These are phyloP conservation scores for Theretra japonica DNA, from an alignment of 2,888 invertebrate genomes.

Conservation along the genomic window DNA sequence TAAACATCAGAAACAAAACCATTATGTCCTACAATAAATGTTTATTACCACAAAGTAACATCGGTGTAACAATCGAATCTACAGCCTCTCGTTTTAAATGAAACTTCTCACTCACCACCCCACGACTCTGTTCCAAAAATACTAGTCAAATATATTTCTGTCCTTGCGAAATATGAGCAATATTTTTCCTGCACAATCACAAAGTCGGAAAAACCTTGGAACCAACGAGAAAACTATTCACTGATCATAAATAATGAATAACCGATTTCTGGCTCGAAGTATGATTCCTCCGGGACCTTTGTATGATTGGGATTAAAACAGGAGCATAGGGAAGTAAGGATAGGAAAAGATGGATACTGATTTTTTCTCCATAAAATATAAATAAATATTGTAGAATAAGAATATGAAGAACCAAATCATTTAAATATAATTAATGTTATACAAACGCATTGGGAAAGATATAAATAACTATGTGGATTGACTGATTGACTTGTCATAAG, in stretches of 20 bases:
- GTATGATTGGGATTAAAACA: conserved; percentile 7
- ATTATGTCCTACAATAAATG: too few species aligned
- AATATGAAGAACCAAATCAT: too few species aligned
- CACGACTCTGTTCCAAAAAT: background rate
- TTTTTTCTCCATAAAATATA: background rate
- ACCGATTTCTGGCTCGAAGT: background rate
- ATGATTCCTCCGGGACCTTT: background rate
- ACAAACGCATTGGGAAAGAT: too few species aligned
- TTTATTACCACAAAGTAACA: too few species aligned
- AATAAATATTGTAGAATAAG: too few species aligned
- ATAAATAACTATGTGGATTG: too few species aligned
- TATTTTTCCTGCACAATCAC: background rate
- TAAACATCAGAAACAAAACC: too few species aligned
- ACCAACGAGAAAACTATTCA: background rate
- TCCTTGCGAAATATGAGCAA: background rate
- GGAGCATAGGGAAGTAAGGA: background rate
- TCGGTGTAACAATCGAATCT: too few species aligned
- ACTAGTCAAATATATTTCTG: background rate
- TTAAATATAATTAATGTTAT: too few species aligned
- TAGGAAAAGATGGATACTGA: background rate
- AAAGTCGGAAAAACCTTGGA: background rate
- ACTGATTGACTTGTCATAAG: too few species aligned
- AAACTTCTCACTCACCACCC: too few species aligned
- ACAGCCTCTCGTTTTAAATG: too few species aligned
- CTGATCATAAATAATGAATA: background rate